phyloP scores from a whole-genome alignment of 2,797 vertebrate genomes.

The Chelidonichthys spinosus region DNA sequence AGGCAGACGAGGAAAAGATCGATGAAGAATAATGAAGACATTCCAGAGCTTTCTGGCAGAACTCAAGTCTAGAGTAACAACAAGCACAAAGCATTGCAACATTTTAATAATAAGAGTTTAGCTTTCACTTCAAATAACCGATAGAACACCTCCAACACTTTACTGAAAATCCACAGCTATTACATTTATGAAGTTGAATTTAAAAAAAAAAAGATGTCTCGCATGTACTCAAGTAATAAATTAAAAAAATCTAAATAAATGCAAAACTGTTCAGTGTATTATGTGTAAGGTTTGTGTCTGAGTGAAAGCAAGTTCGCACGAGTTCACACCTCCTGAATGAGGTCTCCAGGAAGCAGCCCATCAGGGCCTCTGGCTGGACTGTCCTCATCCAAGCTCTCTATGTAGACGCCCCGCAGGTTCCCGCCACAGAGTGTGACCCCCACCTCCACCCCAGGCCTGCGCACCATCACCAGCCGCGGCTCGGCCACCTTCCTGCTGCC shows the following conservation, averaged over 20 bases:
- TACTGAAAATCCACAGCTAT: neutral
- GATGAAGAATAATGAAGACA: slow-evolving; percentile 63
- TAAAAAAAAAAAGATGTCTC: slow-evolving; percentile 11
- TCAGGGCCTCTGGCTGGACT: slow-evolving; percentile 90
- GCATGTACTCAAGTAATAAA: neutral
- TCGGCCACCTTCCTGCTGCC: slow-evolving; percentile 86
- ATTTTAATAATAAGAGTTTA: slow-evolving; percentile 13
- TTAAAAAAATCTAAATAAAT: too few relatives aligned
- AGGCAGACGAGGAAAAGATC: slow-evolving; percentile 51
- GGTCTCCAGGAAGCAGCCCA: slow-evolving; percentile 91
- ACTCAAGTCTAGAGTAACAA: slow-evolving; percentile 20
- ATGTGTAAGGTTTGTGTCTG: neutral
- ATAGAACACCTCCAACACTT: slow-evolving; percentile 3
- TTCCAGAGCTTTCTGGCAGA: slow-evolving; percentile 27
- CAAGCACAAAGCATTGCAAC: slow-evolving; percentile 11
- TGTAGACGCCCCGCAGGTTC: slow-evolving; percentile 95
- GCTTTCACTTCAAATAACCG: slow-evolving; percentile 11
- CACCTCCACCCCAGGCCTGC: slow-evolving; percentile 91
- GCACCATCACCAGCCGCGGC: slow-evolving; percentile 88
- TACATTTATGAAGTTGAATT: slow-evolving; percentile 17
- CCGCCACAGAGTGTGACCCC: slow-evolving; percentile 95
- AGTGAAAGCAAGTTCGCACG: neutral
- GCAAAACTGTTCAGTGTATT: too few relatives aligned
- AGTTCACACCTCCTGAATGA: slow-evolving; percentile 91
- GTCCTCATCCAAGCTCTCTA: slow-evolving; percentile 94